Percentiles rank a stretch among this genome's conserved stretches.
phyloP scores from a whole-genome alignment of 1,140 invertebrate genomes.

The Proctacanthus coquilletti region DNA sequence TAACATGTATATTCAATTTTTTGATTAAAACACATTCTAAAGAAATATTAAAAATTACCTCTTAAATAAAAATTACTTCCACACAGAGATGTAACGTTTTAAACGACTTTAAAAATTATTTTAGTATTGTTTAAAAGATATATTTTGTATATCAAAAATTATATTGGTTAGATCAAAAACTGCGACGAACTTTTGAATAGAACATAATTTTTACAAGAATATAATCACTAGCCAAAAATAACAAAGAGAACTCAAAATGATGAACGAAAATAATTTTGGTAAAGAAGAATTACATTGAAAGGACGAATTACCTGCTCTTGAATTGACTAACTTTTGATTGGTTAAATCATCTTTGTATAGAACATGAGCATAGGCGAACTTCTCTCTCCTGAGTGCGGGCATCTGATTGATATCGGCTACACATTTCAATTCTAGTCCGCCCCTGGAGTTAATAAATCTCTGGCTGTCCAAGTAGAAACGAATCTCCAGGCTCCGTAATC shows the following conservation, averaged over 20 bases:
- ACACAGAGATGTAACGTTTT: too few relatives aligned
- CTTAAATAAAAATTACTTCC: too few relatives aligned
- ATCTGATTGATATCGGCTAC: conserved; percentile 20
- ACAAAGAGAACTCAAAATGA: background rate
- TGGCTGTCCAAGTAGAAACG: conserved; percentile 24
- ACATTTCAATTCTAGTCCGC: conserved; percentile 17
- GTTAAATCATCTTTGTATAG: conserved; percentile 20
- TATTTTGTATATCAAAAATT: too few relatives aligned
- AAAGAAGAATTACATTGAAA: background rate
- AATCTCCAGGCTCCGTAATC: conserved; percentile 18
- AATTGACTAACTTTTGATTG: conserved; percentile 22
- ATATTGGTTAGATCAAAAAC: too few relatives aligned
- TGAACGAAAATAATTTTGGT: background rate
- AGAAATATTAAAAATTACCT: too few relatives aligned
- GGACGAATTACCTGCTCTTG: conserved; percentile 5
- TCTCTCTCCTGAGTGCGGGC: conserved; percentile 15
- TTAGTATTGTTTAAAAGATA: too few relatives aligned
- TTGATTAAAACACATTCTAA: too few relatives aligned
- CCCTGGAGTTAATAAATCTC: conserved; percentile 16
- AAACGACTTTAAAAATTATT: too few relatives aligned
- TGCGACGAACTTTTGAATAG: too few relatives aligned
- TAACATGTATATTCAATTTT: too few relatives aligned
- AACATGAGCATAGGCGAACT: conserved; percentile 13
- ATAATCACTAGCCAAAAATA: too few relatives aligned
- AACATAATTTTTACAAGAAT: too few relatives aligned